Base-by-base conservation (phyloP, 2,113 vertebrate species). In the Rhea pennata region DNA sequence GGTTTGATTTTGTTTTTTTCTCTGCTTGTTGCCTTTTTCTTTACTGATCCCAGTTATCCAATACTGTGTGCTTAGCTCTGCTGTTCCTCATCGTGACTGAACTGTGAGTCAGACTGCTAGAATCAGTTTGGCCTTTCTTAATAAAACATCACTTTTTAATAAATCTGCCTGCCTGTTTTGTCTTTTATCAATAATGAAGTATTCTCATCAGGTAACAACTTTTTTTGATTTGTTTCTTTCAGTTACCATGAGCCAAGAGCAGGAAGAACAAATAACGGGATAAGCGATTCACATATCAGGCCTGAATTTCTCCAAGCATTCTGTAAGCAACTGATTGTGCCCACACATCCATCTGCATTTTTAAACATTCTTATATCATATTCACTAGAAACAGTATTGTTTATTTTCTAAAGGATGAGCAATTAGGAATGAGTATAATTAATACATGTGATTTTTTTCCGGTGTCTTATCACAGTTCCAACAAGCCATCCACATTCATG, bases 341-440 rank as follows among this genome's bases (percentile, higher is more conserved):
- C 88, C 95, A 76, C 95, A 89, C 29, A 89, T 10, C 66, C 84
- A 91, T 92, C 84, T 95, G 92, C 78, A 92, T 95, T 76, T 96
- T 93, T 59, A 91, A 96, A 53, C 39, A 71, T 91, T 92, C 61
- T 51, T 64, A 59, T 87, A 92, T 85, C 54, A 39, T 91, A 72
- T 95, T 94, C 87, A 72, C 42, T 86, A 92, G 64, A 84, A 96
- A 69, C 78, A 51, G 42, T 48, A 86, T 86, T 92, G 91, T 93
- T 96, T 96, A 86, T 82, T 96, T 97, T 84, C 87, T 95, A 86
- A 91, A 93, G 64, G 46, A 88, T 86, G 81, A 95, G 51, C 84
- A 93, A 90, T 87, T 95, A 96, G 51, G 39, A 87, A 76, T 64
- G 9, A 89, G 26, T 92, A 56, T 74, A 87, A 95, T 92, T 92